A percentile compares a stretch with the other conserved stretches of the same genome.
Conservation (phyloP, 1,140 invertebrate genomes). For the Trachymyrmex septentrionalis region DNA sequence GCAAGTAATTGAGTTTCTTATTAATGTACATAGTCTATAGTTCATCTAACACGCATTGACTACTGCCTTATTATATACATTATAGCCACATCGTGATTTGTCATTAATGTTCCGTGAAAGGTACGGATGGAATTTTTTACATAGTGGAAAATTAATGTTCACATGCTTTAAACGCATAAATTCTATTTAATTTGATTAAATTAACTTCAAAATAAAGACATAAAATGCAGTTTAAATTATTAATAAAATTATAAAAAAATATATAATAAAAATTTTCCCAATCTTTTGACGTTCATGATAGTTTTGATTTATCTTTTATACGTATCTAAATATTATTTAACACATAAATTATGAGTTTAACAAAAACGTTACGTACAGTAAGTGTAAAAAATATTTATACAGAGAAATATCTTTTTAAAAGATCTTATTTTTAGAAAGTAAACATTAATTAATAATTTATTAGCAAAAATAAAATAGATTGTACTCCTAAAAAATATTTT, state of each 20-base stretch:
- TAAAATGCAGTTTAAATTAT: background rate
- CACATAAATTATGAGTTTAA: background rate
- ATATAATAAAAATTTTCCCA: background rate
- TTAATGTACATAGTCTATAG: conserved; percentile 20
- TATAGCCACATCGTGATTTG: conserved; percentile 13
- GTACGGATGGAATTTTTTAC: background rate
- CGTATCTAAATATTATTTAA: background rate
- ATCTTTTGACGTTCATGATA: background rate
- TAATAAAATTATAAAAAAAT: background rate
- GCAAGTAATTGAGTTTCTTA: conserved; percentile 7
- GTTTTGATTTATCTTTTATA: background rate
- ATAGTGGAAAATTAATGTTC: background rate
- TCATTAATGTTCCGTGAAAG: conserved; percentile 38
- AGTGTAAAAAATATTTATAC: too few species aligned
- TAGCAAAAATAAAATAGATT: too few species aligned
- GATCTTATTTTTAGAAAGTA: too few species aligned
- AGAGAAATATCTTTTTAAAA: too few species aligned
- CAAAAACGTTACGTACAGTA: background rate
- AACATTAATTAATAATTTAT: too few species aligned
- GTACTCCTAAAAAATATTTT: too few species aligned
- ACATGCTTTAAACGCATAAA: background rate
- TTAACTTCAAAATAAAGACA: background rate
- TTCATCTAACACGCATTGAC: conserved; percentile 15
- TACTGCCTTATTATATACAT: conserved; percentile 27
- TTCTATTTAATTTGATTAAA: background rate